Percentiles rank a stretch among this genome's conserved stretches.
These are phyloP conservation scores for Callocephalon fimbriatum DNA, from an alignment of 2,113 vertebrate species.

Conservation along the genomic window DNA sequence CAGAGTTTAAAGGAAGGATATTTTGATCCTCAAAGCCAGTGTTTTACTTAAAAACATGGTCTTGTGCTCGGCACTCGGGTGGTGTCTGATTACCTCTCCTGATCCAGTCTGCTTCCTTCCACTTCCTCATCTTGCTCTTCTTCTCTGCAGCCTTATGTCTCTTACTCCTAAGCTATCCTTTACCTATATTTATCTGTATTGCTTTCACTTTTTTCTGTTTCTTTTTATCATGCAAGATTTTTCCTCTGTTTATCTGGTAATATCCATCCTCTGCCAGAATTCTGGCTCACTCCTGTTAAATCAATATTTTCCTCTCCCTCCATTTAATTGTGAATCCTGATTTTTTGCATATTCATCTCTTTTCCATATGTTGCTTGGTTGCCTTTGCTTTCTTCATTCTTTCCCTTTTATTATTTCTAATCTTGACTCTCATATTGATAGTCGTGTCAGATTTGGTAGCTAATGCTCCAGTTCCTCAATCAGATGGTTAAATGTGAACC, in stretches of 20 bases:
- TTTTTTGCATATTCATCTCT: neutral
- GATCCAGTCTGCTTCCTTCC: neutral
- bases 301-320: neutral
- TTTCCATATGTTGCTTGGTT: neutral
- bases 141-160: neutral
- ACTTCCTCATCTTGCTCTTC: neutral
- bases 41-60: neutral
- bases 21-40: neutral
- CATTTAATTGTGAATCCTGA: neutral
- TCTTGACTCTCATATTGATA: neutral
- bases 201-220: neutral
- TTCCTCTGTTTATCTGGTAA: neutral
- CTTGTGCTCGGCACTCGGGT: accelerated
- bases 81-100: neutral
- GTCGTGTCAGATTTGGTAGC: neutral
- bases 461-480: neutral
- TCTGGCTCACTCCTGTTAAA: neutral
- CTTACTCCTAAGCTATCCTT: neutral
- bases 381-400: neutral
- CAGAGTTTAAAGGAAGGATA: neutral
- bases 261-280: neutral
- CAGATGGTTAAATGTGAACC: neutral
- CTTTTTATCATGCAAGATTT: neutral
- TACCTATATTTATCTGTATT: neutral
- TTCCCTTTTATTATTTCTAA: neutral